Evolutionary conservation across 2,113 vertebrate genomes (phyloP), one percentile per base, ranked within the genome.

Genomic region (Pachypanchax playfairii): DNA sequence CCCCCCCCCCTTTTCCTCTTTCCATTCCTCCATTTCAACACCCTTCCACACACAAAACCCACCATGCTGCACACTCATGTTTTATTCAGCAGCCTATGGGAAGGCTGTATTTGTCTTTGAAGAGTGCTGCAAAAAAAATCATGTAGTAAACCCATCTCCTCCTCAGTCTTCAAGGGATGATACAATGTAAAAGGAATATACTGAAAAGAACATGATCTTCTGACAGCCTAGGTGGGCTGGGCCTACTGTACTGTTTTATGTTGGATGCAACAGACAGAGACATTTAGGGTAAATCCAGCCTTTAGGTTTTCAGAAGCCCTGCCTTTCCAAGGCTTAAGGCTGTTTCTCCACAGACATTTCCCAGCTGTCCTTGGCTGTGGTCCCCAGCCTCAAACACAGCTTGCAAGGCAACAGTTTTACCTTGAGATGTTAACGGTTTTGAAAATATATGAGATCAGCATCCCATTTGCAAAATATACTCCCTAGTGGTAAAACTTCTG

Each of bases 11-110:
- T 28, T 48, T 51, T n/a, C 31, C 41, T 41, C 35, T 47, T 43
- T 39, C 24, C 14, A 49, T 49, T 61, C 39, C 21, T 44, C 31
- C 15, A 56, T 49, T 66, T 41, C 17, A 33, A 20, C 52, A 63
- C 53, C 15, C 25, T 50, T 66, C 35, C 54, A 53, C 42, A 55
- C 65, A 64, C 54, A 61, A 70, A 66, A 56, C 47, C 67, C 58
- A 75, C 57, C 61, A 60, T 59, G 64, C 63, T 33, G 58, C 83
- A 82, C 87, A 75, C 42, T 91, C 75, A 91, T 92, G 90, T 91
- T 90, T 92, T 89, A 92, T 92, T 91, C 91, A 92, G 76, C 21
- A 75, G 71, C 70, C 83, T 74, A 77, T 85, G 86, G 81, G 78
- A 84, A 77, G 79, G 70, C 82, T 80, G 79, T 51, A 56, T 73